A percentile compares a stretch with the other conserved stretches of the same genome.
These are phyloP conservation scores for Microplitis mediator DNA, from an alignment of 1,140 invertebrate genomes.

Conservation along the genomic window DNA sequence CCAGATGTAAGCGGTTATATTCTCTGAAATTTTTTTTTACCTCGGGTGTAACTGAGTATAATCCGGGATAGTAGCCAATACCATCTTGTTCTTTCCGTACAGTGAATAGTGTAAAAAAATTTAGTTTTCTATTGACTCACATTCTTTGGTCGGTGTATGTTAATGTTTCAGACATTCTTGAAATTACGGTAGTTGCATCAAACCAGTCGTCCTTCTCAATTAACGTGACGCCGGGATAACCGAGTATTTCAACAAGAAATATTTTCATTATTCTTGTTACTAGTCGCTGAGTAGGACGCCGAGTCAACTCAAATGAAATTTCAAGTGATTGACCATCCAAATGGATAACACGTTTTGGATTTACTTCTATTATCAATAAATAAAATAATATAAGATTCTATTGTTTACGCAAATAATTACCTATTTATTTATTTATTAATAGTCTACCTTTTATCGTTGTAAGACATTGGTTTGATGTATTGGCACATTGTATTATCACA, in stretches of 20 bases:
- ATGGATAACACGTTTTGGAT: slow-evolving; percentile 46
- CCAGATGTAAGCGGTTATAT: too few relatives aligned
- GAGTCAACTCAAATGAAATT: slow-evolving; percentile 64
- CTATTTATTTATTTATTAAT: too few relatives aligned
- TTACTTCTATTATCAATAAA: slow-evolving; percentile 44
- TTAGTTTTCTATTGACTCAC: slow-evolving; percentile 32
- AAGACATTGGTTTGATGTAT: slow-evolving; percentile 43
- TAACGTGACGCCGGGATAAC: slow-evolving; percentile 66
- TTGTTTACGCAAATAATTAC: too few relatives aligned
- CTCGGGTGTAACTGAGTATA: too few relatives aligned
- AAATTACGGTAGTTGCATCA: slow-evolving; percentile 51
- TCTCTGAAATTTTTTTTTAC: too few relatives aligned
- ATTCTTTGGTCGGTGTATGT: neutral
- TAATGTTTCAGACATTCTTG: slow-evolving; percentile 36
- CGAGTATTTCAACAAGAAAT: slow-evolving; percentile 69
- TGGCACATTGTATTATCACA: slow-evolving; percentile 31
- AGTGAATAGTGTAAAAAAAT: neutral
- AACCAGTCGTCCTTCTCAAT: slow-evolving; percentile 58
- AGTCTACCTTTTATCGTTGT: slow-evolving; percentile 45
- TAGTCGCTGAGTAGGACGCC: slow-evolving; percentile 67
- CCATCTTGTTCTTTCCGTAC: neutral
- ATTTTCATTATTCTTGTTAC: slow-evolving; percentile 70
- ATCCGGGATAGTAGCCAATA: too few relatives aligned
- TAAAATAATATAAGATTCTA: neutral
- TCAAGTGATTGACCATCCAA: slow-evolving; percentile 40